Percentiles rank a stretch among this genome's conserved stretches.
Conservation (phyloP, 2,888 invertebrate species). For the Agriotes lineatus region DNA sequence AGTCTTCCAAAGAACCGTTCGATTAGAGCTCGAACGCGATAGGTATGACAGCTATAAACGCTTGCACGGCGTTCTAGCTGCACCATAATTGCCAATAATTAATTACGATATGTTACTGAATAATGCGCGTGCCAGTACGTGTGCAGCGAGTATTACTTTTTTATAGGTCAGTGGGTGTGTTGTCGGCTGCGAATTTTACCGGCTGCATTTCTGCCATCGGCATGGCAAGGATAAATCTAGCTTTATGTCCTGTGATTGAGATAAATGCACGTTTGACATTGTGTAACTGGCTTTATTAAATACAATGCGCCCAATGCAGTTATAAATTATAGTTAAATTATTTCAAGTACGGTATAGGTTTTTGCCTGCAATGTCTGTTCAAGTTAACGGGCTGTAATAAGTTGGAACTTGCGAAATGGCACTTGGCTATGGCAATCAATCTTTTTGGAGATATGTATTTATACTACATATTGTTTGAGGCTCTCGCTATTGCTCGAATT, state of each 20-base stretch:
- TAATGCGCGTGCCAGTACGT: constrained; percentile 11
- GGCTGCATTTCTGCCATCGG: not conserved
- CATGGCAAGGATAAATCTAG: constrained; percentile 8
- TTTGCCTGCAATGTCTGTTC: not conserved
- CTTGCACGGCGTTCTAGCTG: not conserved
- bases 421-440: too few relatives aligned
- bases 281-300: constrained; percentile 1
- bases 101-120: constrained; percentile 4
- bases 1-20: constrained; percentile 3
- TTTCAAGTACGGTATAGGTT: not conserved
- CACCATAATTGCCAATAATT: constrained; percentile 8
- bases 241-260: not conserved
- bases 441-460: too few relatives aligned
- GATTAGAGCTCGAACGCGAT: not conserved
- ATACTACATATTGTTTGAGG: too few relatives aligned
- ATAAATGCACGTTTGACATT: not conserved
- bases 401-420: too few relatives aligned
- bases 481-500: too few relatives aligned
- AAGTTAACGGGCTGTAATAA: not conserved
- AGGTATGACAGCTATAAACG: constrained; percentile 5
- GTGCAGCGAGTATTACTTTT: constrained; percentile 19
- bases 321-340: not conserved
- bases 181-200: constrained; percentile 23
- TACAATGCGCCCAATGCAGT: not conserved
- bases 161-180: constrained; percentile 35